Conservation (phyloP, 2,113 vertebrate species). For the Melanotaenia duboulayi region DNA sequence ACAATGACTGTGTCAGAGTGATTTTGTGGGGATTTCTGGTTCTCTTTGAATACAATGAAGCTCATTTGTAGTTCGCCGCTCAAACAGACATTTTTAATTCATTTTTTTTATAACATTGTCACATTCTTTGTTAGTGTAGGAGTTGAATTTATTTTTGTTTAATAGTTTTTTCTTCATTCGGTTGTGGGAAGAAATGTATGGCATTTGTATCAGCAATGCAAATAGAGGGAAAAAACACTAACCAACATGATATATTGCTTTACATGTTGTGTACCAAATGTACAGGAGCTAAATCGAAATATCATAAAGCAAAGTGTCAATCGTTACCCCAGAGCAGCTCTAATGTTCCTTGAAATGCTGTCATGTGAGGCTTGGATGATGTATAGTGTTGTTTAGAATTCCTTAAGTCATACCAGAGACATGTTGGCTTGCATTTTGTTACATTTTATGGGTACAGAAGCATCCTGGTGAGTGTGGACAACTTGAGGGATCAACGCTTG, state of each 20-base stretch:
- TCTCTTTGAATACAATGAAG: slow-evolving; percentile 57
- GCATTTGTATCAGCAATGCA: slow-evolving; percentile 8
- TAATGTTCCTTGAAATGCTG: slow-evolving; percentile 16
- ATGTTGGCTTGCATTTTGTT: slow-evolving; percentile 9
- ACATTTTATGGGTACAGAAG: not conserved
- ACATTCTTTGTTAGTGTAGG: slow-evolving; percentile 40
- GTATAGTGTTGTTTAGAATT: slow-evolving; percentile 5
- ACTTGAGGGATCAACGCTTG: slow-evolving; percentile 20
- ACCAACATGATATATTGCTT: not conserved
- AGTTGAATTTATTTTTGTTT: slow-evolving; percentile 46
- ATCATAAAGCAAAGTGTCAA: slow-evolving; percentile 3
- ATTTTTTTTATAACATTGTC: slow-evolving; percentile 52
- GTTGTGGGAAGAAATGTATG: slow-evolving; percentile 4
- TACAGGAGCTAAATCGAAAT: slow-evolving; percentile 14
- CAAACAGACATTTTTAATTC: slow-evolving; percentile 47
- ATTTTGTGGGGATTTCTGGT: slow-evolving; percentile 65
- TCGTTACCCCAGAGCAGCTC: slow-evolving; percentile 5
- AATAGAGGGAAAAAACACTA: not conserved
- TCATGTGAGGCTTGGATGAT: slow-evolving; percentile 13
- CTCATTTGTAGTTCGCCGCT: slow-evolving; percentile 51
- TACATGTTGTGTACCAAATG: not conserved
- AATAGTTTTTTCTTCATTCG: slow-evolving; percentile 1
- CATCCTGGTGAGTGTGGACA: not conserved
- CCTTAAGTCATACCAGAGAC: slow-evolving; percentile 3
- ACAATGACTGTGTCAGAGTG: slow-evolving; percentile 64